Evolutionary conservation across 1,140 invertebrate species (phyloP).

Genomic region (Orius laevigatus): DNA sequence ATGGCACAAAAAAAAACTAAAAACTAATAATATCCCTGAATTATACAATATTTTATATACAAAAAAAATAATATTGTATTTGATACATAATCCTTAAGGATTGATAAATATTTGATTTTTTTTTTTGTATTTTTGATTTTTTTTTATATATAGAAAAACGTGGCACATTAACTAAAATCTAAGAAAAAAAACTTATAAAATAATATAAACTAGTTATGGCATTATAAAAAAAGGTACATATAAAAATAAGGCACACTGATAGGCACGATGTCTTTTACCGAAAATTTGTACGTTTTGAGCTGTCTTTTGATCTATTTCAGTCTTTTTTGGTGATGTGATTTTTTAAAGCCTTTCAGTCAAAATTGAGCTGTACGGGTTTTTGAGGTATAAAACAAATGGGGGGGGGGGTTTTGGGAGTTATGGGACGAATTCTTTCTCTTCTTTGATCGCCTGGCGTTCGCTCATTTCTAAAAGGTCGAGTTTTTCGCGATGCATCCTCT

Average conservation of each 20-base stretch:
- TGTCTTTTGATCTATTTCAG: no score
- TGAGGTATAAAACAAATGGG: no score
- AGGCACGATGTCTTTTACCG: neutral
- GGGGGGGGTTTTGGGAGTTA: neutral
- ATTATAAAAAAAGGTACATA: constrained; percentile 4
- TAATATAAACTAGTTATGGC: constrained; percentile 1
- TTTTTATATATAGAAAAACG: neutral
- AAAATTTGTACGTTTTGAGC: no score
- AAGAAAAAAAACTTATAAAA: constrained; percentile 1
- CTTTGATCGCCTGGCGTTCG: neutral
- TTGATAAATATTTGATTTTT: neutral
- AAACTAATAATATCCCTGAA: no score
- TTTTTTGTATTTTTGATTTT: neutral
- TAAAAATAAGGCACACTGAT: constrained; percentile 6
- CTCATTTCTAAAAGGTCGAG: constrained; percentile 20
- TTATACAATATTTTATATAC: no score
- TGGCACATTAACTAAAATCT: constrained; percentile 1
- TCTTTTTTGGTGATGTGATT: no score
- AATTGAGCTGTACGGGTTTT: no score
- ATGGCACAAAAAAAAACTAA: no score
- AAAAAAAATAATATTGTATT: neutral
- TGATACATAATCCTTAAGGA: neutral
- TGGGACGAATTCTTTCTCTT: neutral
- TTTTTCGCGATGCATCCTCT: constrained; percentile 63
- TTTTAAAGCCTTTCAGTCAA: no score